Evolutionary conservation across 2,113 vertebrate genomes (phyloP).

Genomic region (Zosterops pallidus): DNA sequence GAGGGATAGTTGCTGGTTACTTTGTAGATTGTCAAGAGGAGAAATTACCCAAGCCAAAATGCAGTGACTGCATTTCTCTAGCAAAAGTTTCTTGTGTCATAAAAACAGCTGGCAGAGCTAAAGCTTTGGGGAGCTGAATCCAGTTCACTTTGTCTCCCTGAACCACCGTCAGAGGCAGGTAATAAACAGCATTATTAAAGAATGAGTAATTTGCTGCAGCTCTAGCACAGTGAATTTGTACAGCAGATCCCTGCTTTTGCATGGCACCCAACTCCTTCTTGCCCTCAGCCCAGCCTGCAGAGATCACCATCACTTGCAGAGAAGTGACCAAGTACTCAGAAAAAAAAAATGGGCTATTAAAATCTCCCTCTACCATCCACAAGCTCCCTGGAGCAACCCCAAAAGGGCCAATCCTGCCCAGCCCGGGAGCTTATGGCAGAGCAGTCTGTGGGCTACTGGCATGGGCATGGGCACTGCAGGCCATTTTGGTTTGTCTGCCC

Average conservation of each 20-base stretch:
- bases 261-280: background rate
- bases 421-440: fast-evolving
- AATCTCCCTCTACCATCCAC: background rate
- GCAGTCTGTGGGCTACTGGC: no score
- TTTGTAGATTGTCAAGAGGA: slow-evolving; percentile 9
- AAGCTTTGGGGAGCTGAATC: slow-evolving; percentile 46
- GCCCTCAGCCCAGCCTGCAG: background rate
- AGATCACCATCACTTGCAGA: background rate
- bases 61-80: background rate
- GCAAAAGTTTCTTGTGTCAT: slow-evolving; percentile 48
- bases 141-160: background rate
- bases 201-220: slow-evolving; percentile 58
- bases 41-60: slow-evolving; percentile 19
- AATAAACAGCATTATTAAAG: slow-evolving; percentile 47
- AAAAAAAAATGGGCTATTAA: background rate
- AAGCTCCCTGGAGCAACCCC: background rate
- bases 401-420: fast-evolving
- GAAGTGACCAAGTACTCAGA: background rate
- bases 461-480: background rate
- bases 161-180: slow-evolving; percentile 26
- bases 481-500: background rate
- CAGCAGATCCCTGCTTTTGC: background rate
- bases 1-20: background rate
- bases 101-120: slow-evolving; percentile 36
- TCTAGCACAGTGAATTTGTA: background rate